Percentiles rank a stretch among this genome's conserved stretches.
These are phyloP conservation scores for Aromia moschata DNA, from an alignment of 2,888 invertebrate species.

Conservation along the genomic window DNA sequence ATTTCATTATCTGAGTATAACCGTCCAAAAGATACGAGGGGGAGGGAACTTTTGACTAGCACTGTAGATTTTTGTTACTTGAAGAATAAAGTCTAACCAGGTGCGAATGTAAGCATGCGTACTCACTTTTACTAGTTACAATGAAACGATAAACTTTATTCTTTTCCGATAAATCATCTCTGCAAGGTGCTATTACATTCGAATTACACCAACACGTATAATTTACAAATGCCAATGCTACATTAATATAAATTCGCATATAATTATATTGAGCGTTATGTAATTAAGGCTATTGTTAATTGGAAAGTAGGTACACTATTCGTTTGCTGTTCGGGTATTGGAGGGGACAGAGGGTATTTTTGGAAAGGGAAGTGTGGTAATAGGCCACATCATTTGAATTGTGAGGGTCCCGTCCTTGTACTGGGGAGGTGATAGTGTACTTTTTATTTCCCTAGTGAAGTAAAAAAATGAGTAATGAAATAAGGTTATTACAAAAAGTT, in stretches of 20 bases:
- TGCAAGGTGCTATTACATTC: conserved; percentile 8
- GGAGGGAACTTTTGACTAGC: neutral
- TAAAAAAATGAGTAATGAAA: too few relatives aligned
- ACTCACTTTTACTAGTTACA: neutral
- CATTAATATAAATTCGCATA: conserved; percentile 9
- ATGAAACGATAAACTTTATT: conserved; percentile 2
- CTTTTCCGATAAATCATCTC: conserved; percentile 13
- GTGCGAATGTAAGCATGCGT: neutral
- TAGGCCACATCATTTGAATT: too few relatives aligned
- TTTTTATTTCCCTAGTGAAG: too few relatives aligned
- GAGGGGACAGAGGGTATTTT: neutral
- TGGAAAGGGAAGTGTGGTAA: conserved; percentile 10
- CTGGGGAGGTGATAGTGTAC: too few relatives aligned
- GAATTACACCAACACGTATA: conserved; percentile 13
- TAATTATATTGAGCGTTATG: conserved; percentile 13
- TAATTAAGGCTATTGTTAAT: conserved; percentile 12
- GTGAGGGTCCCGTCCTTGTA: too few relatives aligned
- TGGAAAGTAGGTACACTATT: conserved; percentile 1
- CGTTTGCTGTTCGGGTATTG: neutral
- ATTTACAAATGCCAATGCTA: conserved; percentile 12
- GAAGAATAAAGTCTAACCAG: neutral
- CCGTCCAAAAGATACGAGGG: too few relatives aligned
- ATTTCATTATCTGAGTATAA: too few relatives aligned
- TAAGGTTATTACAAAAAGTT: too few relatives aligned
- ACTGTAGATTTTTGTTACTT: neutral